Percentiles rank a stretch among this genome's conserved stretches.
Evolutionary conservation across 2,888 invertebrate genomes (phyloP).

Genomic region (Chrysomela aeneicollis): DNA sequence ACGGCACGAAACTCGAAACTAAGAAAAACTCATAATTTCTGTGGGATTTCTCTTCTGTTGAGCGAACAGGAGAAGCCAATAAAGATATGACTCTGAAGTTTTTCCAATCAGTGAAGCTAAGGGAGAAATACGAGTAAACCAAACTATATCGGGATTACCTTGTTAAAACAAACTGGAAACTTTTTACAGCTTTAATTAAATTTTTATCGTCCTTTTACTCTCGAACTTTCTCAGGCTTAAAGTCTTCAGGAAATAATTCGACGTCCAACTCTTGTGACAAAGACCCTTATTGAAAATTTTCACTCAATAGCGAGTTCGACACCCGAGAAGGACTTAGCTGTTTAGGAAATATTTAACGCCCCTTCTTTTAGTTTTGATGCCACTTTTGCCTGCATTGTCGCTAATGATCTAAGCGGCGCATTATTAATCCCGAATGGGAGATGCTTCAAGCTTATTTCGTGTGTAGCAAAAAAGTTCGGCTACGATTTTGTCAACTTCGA

Average conservation of each 20-base stretch:
- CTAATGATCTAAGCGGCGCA: neutral
- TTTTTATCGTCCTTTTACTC: conserved; percentile 23
- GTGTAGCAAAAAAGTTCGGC: neutral
- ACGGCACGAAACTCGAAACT: neutral
- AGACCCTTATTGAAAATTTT: conserved; percentile 24
- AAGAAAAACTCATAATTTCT: neutral
- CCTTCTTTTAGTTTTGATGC: neutral
- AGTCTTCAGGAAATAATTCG: conserved; percentile 19
- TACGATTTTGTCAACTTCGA: too few relatives aligned
- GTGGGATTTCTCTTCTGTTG: neutral
- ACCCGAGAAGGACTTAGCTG: neutral
- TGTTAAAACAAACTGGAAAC: conserved; percentile 22
- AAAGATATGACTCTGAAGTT: conserved; percentile 11
- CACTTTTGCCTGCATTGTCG: neutral
- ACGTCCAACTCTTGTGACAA: conserved; percentile 23
- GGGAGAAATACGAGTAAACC: conserved; percentile 5
- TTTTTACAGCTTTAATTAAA: conserved; percentile 22
- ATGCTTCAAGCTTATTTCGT: neutral
- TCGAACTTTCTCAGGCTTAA: conserved; percentile 18
- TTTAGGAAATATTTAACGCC: conserved; percentile 10
- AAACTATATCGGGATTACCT: conserved; percentile 19
- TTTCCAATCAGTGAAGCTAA: neutral
- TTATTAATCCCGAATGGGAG: neutral
- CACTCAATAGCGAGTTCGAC: conserved; percentile 16
- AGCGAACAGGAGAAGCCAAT: neutral